Base-by-base conservation (phyloP, 2,888 invertebrate genomes). In the Apamea monoglypha region DNA sequence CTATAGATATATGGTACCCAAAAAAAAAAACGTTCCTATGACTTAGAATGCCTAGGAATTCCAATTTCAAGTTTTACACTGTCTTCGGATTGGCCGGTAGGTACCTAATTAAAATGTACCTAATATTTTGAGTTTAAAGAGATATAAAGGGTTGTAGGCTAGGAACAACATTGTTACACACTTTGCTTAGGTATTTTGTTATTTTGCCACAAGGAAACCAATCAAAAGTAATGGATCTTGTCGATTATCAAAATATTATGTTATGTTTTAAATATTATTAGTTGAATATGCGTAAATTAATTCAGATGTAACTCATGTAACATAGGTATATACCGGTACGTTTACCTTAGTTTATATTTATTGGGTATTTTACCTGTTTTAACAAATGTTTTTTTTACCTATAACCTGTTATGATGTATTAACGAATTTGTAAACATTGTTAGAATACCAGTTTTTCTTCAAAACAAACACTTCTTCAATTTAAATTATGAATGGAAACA, bases 381-480 rank as follows among this genome's bases (percentile, higher is more conserved):
- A 25, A 70, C 47, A 64, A 0, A 40, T 32, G n/a, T 68, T 40
- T 61, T 69, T 75, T 74, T 78, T 50, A 53, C 3, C 6, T 1
- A 59, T 47, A 14, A 84, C 81, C 53, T 40, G 73, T 76, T 84
- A 80, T 80, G 63, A 81, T 76, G 63, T 71, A 71, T 64, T 71
- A 36, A 64, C 21, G 18, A 73, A 79, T 73, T 67, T n/a, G 71
- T 74, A 84, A 79, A 79, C 50, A 82, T 72, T 82, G 44, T 18
- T 61, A 12, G 36, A 29, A 77, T 77, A 72, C 83, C 36, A 61
- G 78, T 82, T 82, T 81, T 67, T 71, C 36, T 68, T 29, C n/a
- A 53, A 71, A 76, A 77, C 36, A 61, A 44, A 75, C 36, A 36
- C 68, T 36, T 61, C 21, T 40, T 81, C 66, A 44, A 61, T 75